Evolutionary conservation across 2,113 vertebrate species (phyloP), one percentile per base, ranked within the genome.

Genomic region (Labeo rohita): DNA sequence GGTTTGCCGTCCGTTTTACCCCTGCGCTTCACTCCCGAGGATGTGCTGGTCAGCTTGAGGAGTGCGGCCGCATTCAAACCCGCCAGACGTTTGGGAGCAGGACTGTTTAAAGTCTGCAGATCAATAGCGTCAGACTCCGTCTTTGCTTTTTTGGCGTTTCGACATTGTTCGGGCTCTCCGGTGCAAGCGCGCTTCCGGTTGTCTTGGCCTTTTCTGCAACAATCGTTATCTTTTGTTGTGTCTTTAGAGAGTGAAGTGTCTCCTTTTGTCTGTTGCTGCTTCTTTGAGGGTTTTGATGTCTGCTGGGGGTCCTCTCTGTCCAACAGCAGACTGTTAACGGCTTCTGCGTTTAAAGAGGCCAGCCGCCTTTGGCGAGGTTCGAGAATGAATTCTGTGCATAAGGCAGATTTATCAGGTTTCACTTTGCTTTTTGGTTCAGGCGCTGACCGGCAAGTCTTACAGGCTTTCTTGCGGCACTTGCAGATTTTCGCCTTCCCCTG

Each of bases 281-380:
- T 94, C 92, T 94, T 84, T 0, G 93, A 74, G 4, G 89, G 84
- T 36, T 90, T 91, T 11, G 91, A 84, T 2, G 76, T 13, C 56
- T 89, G 76, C 49, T 90, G 85, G 3, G 94, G 90, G 3, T 96
- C 92, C 0, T 96, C 93, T 80, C 95, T 95, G 86, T 97, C 97
- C 4, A 99, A 94, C 49, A 99, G 95, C 91, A 99, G 86, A 88
- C 97, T 99, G 93, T 99, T 99, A 65, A 99, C 96, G 0, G 98
- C 98, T 93, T 99, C 98, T 0, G 98, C 98, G 0, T 99, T 99
- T 18, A 99, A 95, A n/a, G 98, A 98, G 63, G 98, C 98, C 90
- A 99, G 91, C n/a, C 98, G 95, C 75, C 98, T 95, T 85, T 96
- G 96, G 74, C 98, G 95, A 50, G 98, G 97, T 92, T 97, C 96